A percentile compares a stretch with the other conserved stretches of the same genome.
Evolutionary conservation across 2,888 invertebrate genomes (phyloP).

Genomic region (Melanophora roralis): DNA sequence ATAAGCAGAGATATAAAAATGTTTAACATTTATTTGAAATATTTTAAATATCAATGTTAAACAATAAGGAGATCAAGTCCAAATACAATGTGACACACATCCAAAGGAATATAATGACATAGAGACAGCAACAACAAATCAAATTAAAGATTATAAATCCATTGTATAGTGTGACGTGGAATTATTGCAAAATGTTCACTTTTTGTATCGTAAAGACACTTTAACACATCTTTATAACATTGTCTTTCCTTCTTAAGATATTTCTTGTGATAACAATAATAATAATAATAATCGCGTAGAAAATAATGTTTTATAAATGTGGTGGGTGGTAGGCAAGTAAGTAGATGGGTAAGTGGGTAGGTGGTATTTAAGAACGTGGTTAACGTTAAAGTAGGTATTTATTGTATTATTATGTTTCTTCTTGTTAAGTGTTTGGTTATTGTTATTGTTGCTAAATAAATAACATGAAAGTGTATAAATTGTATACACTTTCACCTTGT

Average conservation of each 20-base stretch:
- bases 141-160: slow-evolving; percentile 43
- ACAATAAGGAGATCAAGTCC: no score
- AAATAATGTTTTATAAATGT: not conserved
- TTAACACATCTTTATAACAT: slow-evolving; percentile 25
- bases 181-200: slow-evolving; percentile 58
- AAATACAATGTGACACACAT: not conserved
- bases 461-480: slow-evolving; percentile 44
- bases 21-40: no score
- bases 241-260: not conserved
- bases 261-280: slow-evolving; percentile 8
- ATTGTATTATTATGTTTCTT: not conserved
- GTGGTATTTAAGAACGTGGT: not conserved
- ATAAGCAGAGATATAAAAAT: no score
- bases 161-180: slow-evolving; percentile 46
- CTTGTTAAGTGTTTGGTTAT: not conserved
- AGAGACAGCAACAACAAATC: slow-evolving; percentile 36
- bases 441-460: not conserved
- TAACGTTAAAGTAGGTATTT: not conserved
- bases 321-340: not conserved
- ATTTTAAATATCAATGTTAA: no score
- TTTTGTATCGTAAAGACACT: slow-evolving; percentile 51
- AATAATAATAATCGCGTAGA: slow-evolving; percentile 14
- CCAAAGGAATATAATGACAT: not conserved
- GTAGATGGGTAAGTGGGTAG: no score
- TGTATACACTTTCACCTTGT: slow-evolving; percentile 68